Percentiles rank a stretch among this genome's conserved stretches.
Evolutionary conservation across 2,113 vertebrate species (phyloP).

Genomic region (Zosterops borbonicus): DNA sequence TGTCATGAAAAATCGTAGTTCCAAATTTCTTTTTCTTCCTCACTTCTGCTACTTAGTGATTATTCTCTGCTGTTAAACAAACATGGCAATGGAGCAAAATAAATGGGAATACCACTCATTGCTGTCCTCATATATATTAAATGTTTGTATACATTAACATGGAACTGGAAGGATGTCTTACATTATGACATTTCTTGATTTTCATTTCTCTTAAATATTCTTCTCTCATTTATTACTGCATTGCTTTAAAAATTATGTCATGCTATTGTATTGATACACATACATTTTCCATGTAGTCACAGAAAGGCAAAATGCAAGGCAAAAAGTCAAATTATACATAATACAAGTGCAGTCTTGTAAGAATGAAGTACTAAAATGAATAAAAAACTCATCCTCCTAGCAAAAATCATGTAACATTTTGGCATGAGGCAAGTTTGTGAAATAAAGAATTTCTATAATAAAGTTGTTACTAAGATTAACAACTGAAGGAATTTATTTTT

Average conservation of each 20-base stretch:
- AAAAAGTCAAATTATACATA: neutral
- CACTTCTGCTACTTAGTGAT: neutral
- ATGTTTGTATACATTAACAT: neutral
- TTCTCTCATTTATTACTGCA: neutral
- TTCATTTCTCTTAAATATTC: neutral
- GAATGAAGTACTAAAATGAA: neutral
- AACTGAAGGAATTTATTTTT: neutral
- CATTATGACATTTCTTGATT: neutral
- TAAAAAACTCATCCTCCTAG: accelerated
- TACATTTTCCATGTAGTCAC: neutral
- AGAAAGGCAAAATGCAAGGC: neutral
- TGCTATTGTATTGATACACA: neutral
- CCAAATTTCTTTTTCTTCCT: neutral
- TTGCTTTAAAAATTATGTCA: neutral
- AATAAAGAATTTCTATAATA: neutral
- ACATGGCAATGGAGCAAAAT: neutral
- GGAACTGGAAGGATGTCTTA: neutral
- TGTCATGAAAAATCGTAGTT: neutral
- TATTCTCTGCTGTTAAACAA: neutral
- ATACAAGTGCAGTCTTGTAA: neutral
- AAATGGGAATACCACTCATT: neutral
- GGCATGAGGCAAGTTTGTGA: neutral
- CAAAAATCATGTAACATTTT: neutral
- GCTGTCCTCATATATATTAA: neutral
- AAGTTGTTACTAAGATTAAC: neutral